A percentile compares a stretch with the other conserved stretches of the same genome.
Conservation (phyloP, 2,113 vertebrate genomes). For the Platycercus adscitus region DNA sequence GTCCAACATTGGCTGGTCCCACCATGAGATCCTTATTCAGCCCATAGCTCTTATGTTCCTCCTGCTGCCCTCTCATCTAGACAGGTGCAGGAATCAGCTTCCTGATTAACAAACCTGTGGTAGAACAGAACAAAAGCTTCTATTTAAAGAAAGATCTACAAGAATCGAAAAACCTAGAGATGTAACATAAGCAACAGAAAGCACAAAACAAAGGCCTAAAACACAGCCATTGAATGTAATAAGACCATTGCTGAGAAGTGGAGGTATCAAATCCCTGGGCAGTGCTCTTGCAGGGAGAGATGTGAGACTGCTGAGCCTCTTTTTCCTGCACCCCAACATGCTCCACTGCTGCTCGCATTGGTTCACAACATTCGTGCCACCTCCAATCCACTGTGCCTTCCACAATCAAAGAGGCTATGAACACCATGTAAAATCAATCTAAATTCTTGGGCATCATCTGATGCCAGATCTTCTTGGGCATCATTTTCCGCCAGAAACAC, state of each 20-base stretch:
- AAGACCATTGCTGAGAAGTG: neutral
- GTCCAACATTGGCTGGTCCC: fast-evolving
- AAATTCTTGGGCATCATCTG: neutral
- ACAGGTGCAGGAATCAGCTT: neutral
- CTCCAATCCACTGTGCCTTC: neutral
- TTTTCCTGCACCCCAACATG: fast-evolving
- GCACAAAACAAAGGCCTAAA: neutral
- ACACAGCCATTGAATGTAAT: fast-evolving
- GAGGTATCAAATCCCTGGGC: neutral
- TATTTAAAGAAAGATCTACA: neutral
- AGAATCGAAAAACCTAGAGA: neutral
- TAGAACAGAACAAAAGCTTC: neutral
- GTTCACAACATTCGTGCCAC: fast-evolving
- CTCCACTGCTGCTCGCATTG: neutral
- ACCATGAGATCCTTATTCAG: neutral
- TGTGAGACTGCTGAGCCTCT: neutral
- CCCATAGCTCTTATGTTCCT: neutral
- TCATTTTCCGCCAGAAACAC: neutral
- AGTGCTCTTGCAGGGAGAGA: neutral
- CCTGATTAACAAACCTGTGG: neutral
- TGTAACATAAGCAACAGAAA: neutral
- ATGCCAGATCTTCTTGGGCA: neutral
- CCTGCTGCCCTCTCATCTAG: neutral
- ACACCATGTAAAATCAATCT: neutral
- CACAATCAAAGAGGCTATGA: neutral